phyloP scores from a whole-genome alignment of 2,797 vertebrate genomes.

The Coccyzus lansbergi region DNA sequence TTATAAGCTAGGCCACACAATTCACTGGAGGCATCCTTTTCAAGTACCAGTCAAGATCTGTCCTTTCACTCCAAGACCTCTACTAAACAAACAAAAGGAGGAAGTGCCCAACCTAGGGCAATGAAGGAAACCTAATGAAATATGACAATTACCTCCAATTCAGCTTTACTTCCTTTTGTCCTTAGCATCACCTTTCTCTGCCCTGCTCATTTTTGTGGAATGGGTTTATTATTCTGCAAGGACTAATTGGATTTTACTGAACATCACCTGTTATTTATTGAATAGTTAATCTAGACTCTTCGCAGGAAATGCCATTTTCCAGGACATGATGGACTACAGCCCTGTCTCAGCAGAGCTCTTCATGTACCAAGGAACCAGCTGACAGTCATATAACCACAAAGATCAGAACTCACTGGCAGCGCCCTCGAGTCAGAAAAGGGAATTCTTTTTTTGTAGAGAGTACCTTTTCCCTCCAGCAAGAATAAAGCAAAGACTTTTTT shows the following conservation, averaged over 20 bases:
- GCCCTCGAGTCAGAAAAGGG: background rate
- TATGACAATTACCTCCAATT: constrained; percentile 28
- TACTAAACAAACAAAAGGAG: constrained; percentile 34
- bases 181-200: background rate
- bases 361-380: background rate
- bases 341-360: background rate
- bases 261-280: background rate
- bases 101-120: constrained; percentile 24
- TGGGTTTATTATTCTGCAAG: background rate
- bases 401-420: background rate
- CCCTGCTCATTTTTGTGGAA: background rate
- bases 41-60: background rate
- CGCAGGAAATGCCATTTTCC: background rate
- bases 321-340: background rate
- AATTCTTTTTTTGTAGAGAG: background rate
- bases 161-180: constrained; percentile 15
- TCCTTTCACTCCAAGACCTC: background rate
- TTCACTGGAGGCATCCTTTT: background rate
- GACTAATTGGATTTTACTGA: background rate
- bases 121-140: constrained; percentile 9
- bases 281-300: background rate
- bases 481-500: background rate
- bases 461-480: background rate
- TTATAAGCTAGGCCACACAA: background rate
- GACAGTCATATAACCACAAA: background rate